phyloP scores from a whole-genome alignment of 1,140 invertebrate genomes.

The Cryptotermes secundus region DNA sequence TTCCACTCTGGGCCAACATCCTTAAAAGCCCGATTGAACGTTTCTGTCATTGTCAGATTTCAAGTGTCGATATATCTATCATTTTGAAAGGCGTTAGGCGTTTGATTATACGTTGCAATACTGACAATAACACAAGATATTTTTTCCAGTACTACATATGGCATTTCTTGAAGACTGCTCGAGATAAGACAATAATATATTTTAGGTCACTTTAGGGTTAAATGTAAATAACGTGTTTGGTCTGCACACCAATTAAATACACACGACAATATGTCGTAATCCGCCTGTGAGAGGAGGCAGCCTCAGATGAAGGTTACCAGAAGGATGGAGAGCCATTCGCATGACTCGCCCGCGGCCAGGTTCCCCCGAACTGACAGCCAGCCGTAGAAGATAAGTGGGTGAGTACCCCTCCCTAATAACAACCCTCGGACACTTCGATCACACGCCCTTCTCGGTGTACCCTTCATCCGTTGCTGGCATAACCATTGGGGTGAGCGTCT shows the following conservation, averaged over 20 bases:
- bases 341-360: background rate
- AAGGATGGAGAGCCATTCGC: background rate
- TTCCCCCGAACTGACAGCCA: background rate
- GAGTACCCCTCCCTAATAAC: background rate
- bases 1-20: too few relatives aligned
- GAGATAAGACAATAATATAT: background rate
- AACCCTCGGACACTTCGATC: background rate
- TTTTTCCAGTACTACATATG: background rate
- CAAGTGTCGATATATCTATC: too few relatives aligned
- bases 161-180: background rate
- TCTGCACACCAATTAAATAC: background rate
- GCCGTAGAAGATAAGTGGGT: background rate
- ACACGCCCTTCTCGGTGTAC: background rate
- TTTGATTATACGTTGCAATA: too few relatives aligned
- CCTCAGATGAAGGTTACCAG: background rate
- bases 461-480: too few relatives aligned
- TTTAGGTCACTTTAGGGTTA: background rate
- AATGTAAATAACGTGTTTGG: background rate
- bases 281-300: too few relatives aligned
- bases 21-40: too few relatives aligned
- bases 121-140: too few relatives aligned
- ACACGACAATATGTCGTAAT: too few relatives aligned
- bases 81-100: too few relatives aligned
- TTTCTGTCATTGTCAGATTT: too few relatives aligned
- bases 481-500: too few relatives aligned